A percentile compares a stretch with the other conserved stretches of the same genome.
Evolutionary conservation across 2,888 invertebrate species (phyloP).

Genomic region (Matsumyia berberina): DNA sequence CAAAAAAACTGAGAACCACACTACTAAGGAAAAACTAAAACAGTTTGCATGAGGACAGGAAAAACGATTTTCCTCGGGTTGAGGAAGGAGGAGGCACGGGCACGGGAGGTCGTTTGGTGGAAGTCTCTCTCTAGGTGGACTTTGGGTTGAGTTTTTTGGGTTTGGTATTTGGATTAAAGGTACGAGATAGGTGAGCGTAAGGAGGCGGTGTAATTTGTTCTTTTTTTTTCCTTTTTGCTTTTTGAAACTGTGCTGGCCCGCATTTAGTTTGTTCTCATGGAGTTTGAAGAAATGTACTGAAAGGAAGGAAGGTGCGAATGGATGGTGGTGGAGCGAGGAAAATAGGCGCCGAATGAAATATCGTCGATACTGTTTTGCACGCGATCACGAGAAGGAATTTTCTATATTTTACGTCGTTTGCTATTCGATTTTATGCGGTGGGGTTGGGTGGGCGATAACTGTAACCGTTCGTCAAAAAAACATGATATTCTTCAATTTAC

Average conservation of each 20-base stretch:
- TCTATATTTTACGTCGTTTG: not conserved
- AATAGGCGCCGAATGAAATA: constrained; percentile 54
- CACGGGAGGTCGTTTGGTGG: constrained; percentile 22
- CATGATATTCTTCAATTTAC: not conserved
- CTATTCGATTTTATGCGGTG: not conserved
- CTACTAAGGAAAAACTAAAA: constrained; percentile 65
- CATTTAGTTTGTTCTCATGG: constrained; percentile 32
- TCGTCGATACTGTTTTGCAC: constrained; percentile 39
- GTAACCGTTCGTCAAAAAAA: not conserved
- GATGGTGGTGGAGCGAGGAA: constrained; percentile 38
- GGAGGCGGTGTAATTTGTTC: constrained; percentile 24
- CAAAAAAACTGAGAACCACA: constrained; percentile 50
- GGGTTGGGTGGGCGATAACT: not conserved
- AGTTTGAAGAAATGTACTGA: not conserved
- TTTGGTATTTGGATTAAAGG: constrained; percentile 55
- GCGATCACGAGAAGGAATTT: constrained; percentile 56
- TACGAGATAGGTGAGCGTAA: constrained; percentile 11
- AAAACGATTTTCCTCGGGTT: constrained; percentile 54
- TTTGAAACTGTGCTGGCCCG: constrained; percentile 40
- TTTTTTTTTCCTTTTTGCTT: constrained; percentile 21
- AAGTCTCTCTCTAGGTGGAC: constrained; percentile 53
- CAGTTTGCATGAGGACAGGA: constrained; percentile 56
- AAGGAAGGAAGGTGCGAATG: constrained; percentile 8
- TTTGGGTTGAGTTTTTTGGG: constrained; percentile 51
- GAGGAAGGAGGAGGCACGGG: constrained; percentile 10